Evolutionary conservation across 2,113 vertebrate genomes (phyloP).

Genomic region (Lampris megalopsis): DNA sequence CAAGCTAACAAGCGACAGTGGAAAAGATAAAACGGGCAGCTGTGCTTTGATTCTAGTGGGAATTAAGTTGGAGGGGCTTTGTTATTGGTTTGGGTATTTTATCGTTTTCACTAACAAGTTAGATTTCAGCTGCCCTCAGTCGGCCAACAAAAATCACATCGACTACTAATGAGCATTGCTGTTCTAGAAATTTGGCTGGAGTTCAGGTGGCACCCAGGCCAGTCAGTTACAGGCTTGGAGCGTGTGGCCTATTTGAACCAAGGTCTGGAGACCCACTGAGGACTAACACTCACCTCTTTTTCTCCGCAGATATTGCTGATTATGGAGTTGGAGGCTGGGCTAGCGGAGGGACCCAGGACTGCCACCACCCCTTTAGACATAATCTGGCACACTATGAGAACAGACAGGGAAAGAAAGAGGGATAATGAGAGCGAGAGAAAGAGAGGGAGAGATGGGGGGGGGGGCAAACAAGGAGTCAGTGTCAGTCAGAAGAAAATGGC

Average conservation of each 20-base stretch:
- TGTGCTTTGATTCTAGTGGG: conserved; percentile 33
- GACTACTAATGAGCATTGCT: conserved; percentile 41
- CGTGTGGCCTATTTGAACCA: neutral
- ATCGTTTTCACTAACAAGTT: conserved; percentile 50
- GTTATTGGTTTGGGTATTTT: conserved; percentile 40
- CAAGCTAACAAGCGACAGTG: conserved; percentile 41
- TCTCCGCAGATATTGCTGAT: conserved; percentile 99
- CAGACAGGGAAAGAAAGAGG: conserved; percentile 13
- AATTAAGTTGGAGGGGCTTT: conserved; percentile 17
- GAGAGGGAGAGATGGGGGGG: neutral
- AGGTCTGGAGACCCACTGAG: neutral
- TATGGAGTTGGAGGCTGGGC: conserved; percentile 97
- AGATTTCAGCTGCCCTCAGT: conserved; percentile 26
- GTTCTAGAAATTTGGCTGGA: conserved; percentile 10
- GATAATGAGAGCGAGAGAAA: neutral
- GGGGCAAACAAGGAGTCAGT: neutral
- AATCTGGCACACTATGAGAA: conserved; percentile 94
- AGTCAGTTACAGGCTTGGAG: neutral
- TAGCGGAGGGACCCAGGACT: conserved; percentile 95
- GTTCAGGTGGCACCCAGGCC: conserved; percentile 5
- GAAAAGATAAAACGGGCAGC: conserved; percentile 44
- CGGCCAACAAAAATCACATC: conserved; percentile 24
- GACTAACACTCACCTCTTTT: conserved; percentile 91
- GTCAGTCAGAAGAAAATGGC: neutral
- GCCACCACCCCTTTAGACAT: conserved; percentile 97